Evolutionary conservation across 2,113 vertebrate species (phyloP).

Genomic region (Zosterops lateralis): DNA sequence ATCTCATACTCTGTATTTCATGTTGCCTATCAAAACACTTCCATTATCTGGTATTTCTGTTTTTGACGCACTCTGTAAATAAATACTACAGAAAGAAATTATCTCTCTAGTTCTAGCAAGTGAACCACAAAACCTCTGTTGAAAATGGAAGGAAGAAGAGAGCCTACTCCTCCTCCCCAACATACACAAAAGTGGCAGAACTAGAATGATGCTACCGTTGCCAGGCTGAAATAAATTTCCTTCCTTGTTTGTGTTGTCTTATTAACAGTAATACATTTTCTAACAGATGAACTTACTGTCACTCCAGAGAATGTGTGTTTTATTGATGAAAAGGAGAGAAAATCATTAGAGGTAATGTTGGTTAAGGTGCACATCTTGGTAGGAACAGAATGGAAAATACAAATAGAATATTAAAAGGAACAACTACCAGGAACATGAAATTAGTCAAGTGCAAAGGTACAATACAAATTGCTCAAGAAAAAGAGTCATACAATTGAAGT

Average conservation of each 20-base stretch:
- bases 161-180: neutral
- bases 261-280: slow-evolving; percentile 24
- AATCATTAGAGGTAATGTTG: slow-evolving; percentile 19
- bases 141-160: neutral
- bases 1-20: neutral
- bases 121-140: neutral
- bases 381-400: slow-evolving; percentile 18
- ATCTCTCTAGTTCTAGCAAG: neutral
- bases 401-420: slow-evolving; percentile 42
- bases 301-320: slow-evolving; percentile 8
- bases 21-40: neutral
- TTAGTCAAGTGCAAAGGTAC: neutral
- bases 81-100: neutral
- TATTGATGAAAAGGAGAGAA: slow-evolving; percentile 45
- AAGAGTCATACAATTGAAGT: neutral
- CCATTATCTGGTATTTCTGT: neutral
- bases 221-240: neutral
- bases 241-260: slow-evolving; percentile 16
- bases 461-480: neutral
- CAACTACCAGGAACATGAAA: neutral
- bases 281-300: slow-evolving; percentile 9
- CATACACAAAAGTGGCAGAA: neutral
- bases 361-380: neutral
- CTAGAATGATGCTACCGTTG: neutral
- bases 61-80: neutral